Evolutionary conservation across 2,888 invertebrate genomes (phyloP).

Genomic region (Homarus gammarus): DNA sequence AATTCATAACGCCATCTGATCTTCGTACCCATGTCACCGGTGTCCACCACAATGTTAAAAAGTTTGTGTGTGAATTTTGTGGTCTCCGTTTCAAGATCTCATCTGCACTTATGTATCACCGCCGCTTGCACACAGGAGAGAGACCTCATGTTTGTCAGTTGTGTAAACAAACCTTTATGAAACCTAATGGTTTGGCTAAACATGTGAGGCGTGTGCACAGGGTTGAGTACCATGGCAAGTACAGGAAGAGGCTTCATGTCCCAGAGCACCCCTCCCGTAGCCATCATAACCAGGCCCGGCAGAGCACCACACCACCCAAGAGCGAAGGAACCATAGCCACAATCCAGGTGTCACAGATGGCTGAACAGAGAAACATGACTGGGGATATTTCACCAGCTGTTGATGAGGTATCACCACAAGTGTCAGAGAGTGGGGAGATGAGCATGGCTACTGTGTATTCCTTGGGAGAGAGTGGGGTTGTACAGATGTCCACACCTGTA

Average conservation of each 20-base stretch:
- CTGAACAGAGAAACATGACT: background rate
- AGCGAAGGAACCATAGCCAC: conserved; percentile 9
- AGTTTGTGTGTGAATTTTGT: conserved; percentile 66
- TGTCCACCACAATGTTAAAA: conserved; percentile 63
- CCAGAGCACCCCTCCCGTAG: background rate
- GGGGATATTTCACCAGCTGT: background rate
- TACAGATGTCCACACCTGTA: conserved; percentile 19
- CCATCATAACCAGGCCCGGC: background rate
- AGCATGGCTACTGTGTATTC: conserved; percentile 25
- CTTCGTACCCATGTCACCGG: conserved; percentile 55
- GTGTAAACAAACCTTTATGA: conserved; percentile 41
- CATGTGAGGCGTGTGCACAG: conserved; percentile 59
- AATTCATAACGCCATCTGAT: conserved; percentile 58
- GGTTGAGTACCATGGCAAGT: conserved; percentile 65
- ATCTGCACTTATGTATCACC: conserved; percentile 57
- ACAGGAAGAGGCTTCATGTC: conserved; percentile 41
- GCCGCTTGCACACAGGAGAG: conserved; percentile 59
- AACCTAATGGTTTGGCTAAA: conserved; percentile 63
- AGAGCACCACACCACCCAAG: background rate
- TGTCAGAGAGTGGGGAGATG: conserved; percentile 7
- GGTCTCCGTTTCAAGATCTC: conserved; percentile 60
- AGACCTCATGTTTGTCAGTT: conserved; percentile 59
- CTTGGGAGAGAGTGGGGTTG: conserved; percentile 29
- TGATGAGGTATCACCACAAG: background rate
- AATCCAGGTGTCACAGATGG: background rate